Evolutionary conservation across 2,797 vertebrate genomes (phyloP), one percentile per base, ranked within the genome.

Genomic region (Valencia hispanica): DNA sequence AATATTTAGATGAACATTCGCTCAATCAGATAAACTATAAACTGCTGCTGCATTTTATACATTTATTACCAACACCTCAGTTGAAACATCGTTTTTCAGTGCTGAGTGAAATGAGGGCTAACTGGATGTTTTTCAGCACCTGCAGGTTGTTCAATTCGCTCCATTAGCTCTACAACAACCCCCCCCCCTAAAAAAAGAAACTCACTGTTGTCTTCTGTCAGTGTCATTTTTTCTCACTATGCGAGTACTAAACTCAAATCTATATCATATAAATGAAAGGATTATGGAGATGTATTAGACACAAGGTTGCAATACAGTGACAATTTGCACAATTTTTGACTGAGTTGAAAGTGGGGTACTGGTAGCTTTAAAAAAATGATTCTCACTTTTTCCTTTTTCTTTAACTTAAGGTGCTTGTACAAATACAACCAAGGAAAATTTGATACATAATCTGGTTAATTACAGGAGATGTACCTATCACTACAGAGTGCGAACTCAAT

Each of bases 41-140:
- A 75, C 36, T 55, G 53, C 39, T 55, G 22, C 30, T 63, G 18
- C 70, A 12, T 69, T 25, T 32, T 27, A 18, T 36, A 55, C 34
- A 15, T 71, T 34, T 36, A 34, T 50, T 71, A 27, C 65, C 69
- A 22, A 70, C 10, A 25, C 47, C 36, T 70, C 10, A 34, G 20
- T 34, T 36, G 45, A 47, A 43, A 32, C 68, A 50, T 12, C 17
- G 5, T 8, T 69, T 47, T 69, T 69, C 45, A 69, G n/a, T 5
- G n/a, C 68, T 30, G 43, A 50, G 47, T 36, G 10, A 50, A 68
- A 43, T 68, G 65, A 68, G 25, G 25, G 39, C 65, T 68, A 43
- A 41, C 65, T 41, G 39, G 65, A 43, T 41, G 65, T 68, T 68
- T 43, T 68, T 68, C 45, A 69, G 15, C 43, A 20, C 68, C 68